Percentiles rank a stretch among this genome's conserved stretches.
Conservation (phyloP, 2,888 invertebrate species). For the Girardia tigrina region DNA sequence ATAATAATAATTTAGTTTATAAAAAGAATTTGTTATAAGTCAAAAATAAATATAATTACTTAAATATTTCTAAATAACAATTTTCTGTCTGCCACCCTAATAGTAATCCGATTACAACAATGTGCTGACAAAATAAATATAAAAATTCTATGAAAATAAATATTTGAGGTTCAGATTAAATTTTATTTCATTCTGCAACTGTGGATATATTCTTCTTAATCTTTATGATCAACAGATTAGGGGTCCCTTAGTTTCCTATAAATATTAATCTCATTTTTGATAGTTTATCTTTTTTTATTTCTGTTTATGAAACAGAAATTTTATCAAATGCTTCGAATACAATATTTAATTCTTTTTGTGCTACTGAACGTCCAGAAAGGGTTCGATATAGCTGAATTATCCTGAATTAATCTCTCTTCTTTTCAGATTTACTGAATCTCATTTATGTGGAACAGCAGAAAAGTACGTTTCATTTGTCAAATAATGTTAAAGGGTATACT, state of each 20-base stretch:
- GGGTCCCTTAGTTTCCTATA: not conserved
- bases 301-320: conserved; percentile 4
- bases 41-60: not conserved
- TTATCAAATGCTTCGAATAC: not conserved
- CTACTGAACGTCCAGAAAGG: not conserved
- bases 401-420: no score
- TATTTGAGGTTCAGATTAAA: not conserved
- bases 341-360: not conserved
- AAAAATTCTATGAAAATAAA: not conserved
- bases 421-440: not conserved
- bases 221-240: not conserved
- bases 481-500: not conserved
- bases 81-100: no score
- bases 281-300: not conserved
- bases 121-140: conserved; percentile 15
- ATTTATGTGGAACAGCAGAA: not conserved
- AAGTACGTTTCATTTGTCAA: not conserved
- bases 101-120: not conserved
- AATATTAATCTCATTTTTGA: not conserved
- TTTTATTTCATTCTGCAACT: not conserved
- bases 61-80: no score
- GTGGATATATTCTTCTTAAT: not conserved
- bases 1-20: not conserved
- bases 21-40: not conserved
- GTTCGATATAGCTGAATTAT: no score